Evolutionary conservation across 2,113 vertebrate genomes (phyloP), one percentile per base, ranked within the genome.

Genomic region (Potamarius usumacintae): DNA sequence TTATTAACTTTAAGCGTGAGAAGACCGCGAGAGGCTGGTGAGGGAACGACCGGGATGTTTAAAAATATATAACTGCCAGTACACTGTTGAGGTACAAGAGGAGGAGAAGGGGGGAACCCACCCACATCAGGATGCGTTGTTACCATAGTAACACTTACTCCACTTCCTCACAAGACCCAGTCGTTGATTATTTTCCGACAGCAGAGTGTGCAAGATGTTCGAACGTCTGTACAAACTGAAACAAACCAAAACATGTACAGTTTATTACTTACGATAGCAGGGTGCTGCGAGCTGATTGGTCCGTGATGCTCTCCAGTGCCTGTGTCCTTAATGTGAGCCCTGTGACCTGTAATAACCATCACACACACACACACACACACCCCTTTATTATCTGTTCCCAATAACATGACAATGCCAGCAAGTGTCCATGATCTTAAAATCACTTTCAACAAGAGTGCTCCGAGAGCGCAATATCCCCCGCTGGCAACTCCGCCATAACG

Each of bases 291-390:
- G 80, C 72, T 10, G 79, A 82, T 69, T 84, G 85, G 86, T 90
- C 88, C 83, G 63, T 55, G 15, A 90, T 72, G 69, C 88, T 85
- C 86, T 92, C 80, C 82, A 84, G 83, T 27, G 77, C 50, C 83
- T 86, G 81, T 74, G 91, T 87, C 88, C 53, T 91, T 57, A 90
- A 55, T 50, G 79, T 90, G 69, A 88, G 55, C 4, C 87, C 88
- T 60, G 88, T 88, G 82, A 92, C 86, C 91, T 94, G 55, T 57
- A 84, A 86, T 20, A 87, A 84, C 67, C 63, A 83, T 50, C 84
- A 76, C 52, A 85, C 78, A 65, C 67, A 67, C 18, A 77, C 27
- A 81, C 50, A 84, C 67, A 67, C 18, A 77, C 27, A 81, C 50
- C 79, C 72, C 48, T 69, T 86, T 63, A 80, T 53, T 86, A 58